Conservation (phyloP, 2,113 vertebrate genomes). For the Plotosus lineatus region DNA sequence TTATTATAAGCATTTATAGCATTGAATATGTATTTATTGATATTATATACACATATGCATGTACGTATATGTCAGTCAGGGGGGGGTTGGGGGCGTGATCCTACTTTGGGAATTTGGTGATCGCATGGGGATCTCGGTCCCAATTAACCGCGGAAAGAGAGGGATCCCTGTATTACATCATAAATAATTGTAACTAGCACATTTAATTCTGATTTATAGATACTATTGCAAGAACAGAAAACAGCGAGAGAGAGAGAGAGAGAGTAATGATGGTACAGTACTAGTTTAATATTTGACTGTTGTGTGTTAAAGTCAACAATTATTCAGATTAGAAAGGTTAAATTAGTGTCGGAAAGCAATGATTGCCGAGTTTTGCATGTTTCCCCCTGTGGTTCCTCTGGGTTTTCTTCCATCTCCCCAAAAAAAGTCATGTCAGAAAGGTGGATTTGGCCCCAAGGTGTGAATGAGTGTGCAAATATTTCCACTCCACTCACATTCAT, state of each 20-base stretch:
- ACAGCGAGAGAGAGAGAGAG: slow-evolving; percentile 1
- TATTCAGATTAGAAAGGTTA: neutral
- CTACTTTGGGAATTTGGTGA: too few species aligned
- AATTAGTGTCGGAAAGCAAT: neutral
- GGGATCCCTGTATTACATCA: too few species aligned
- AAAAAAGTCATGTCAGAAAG: neutral
- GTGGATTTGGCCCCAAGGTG: neutral
- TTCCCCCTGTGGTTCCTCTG: neutral
- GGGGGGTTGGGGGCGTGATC: too few species aligned
- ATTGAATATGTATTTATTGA: too few species aligned
- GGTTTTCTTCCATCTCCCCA: neutral
- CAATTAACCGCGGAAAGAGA: too few species aligned
- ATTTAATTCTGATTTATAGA: neutral
- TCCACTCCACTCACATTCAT: neutral
- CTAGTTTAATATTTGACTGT: neutral
- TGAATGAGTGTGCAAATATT: neutral
- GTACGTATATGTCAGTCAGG: too few species aligned
- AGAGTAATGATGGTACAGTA: neutral
- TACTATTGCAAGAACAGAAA: too few species aligned
- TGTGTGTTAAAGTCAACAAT: neutral
- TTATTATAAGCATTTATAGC: too few species aligned
- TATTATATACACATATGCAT: too few species aligned
- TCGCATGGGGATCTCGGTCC: too few species aligned
- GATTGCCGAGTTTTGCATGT: neutral
- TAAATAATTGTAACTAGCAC: neutral